Conservation (phyloP, 2,888 invertebrate genomes). For the Brachyopa scutellaris region DNA sequence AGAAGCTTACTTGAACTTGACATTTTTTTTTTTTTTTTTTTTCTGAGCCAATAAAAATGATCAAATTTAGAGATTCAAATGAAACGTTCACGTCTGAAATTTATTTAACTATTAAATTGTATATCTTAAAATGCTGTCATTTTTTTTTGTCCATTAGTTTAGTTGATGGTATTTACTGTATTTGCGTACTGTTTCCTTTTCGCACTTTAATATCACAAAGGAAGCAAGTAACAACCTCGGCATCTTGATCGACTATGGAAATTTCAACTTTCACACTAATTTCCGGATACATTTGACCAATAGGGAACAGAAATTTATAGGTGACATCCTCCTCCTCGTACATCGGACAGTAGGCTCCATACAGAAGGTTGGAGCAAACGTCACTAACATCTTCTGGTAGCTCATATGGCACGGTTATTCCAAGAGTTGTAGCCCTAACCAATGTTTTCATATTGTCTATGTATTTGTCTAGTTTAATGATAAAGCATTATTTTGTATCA, state of each 20-base stretch:
- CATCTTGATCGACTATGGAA: constrained; percentile 75
- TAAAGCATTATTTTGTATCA: neutral
- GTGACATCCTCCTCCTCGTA: constrained; percentile 78
- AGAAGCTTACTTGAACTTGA: neutral
- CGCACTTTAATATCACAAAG: constrained; percentile 76
- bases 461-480: constrained; percentile 20
- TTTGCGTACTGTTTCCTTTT: neutral
- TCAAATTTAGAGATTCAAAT: constrained; percentile 25
- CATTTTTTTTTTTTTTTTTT: neutral
- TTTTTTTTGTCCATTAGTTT: too few relatives aligned
- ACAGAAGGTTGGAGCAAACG: constrained; percentile 77
- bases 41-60: neutral
- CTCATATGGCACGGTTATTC: constrained; percentile 77
- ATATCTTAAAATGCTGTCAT: constrained; percentile 75
- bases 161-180: neutral
- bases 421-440: constrained; percentile 77
- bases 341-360: constrained; percentile 79
- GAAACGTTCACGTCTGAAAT: neutral
- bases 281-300: constrained; percentile 78
- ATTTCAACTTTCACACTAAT: constrained; percentile 79
- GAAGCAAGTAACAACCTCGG: constrained; percentile 77
- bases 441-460: constrained; percentile 75
- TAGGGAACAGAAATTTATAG: constrained; percentile 78
- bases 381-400: constrained; percentile 77
- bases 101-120: constrained; percentile 73